Evolutionary conservation across 2,113 vertebrate genomes (phyloP), one percentile per base, ranked within the genome.

Genomic region (Australoheros scitulus): DNA sequence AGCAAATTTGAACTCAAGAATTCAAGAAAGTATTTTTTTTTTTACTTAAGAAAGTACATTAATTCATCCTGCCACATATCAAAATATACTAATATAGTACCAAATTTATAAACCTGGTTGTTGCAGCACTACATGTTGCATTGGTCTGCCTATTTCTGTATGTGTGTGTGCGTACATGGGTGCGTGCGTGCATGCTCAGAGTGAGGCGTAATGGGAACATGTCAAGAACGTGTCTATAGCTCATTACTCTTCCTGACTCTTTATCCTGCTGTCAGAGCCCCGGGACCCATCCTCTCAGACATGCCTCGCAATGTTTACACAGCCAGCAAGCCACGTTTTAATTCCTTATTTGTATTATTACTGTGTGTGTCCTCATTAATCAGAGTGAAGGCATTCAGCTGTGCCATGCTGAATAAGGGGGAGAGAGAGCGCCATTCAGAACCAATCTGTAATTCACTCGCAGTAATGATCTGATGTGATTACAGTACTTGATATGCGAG

Each of bases 211-310:
- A 94, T 93, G 92, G 89, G 90, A 93, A 94, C 90, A 92, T 80
- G 91, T 95, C 92, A 92, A 81, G 85, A 91, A 88, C 79, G 85
- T 88, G 91, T 91, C 93, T 77, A 32, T 72, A 87, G 87, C 88
- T 94, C 93, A 93, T 95, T 94, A 95, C 79, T 95, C 92, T 93
- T 84, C 81, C 82, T 87, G 88, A 79, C 82, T 89, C 91, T 94
- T 91, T 93, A 92, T 95, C 90, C 90, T 84, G 87, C 87, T 93
- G 92, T 94, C 93, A 93, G 82, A 78, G 88, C 84, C 86, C 80
- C 74, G 43, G 91, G 88, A 93, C 89, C 84, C 93, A 95, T 95
- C 94, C 91, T 92, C 90, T 92, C 87, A 94, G 93, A 93, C 92
- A 88, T 88, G 92, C 90, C 89, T 88, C 4, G 1, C 41, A 9